These are phyloP conservation scores for Mustelus asterias DNA, from an alignment of 2,113 vertebrate species.

Conservation along the genomic window DNA sequence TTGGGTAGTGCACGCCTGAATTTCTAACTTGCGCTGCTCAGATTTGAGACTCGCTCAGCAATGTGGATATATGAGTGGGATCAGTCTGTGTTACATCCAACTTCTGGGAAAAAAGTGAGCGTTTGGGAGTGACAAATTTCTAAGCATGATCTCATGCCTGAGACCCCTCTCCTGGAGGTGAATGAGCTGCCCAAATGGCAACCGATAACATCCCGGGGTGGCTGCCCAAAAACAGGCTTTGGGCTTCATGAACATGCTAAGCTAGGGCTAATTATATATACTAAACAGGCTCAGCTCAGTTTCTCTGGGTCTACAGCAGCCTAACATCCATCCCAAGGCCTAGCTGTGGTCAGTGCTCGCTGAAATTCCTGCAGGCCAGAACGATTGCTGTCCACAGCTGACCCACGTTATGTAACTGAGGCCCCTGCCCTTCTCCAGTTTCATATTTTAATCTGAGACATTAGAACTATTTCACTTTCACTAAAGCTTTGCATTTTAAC, in stretches of 20 bases:
- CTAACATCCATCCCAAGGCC: not conserved
- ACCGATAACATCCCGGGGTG: not conserved
- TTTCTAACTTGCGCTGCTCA: not conserved
- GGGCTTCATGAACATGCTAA: not conserved
- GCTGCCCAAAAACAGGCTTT: not conserved
- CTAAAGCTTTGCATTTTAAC: not conserved
- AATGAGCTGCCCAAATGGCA: not conserved
- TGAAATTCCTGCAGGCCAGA: not conserved
- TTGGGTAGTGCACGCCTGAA: not conserved
- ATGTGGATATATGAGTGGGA: not conserved
- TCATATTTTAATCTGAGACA: not conserved
- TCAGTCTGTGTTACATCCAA: not conserved
- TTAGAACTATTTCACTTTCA: not conserved
- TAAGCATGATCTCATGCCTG: not conserved
- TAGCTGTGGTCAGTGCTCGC: not conserved
- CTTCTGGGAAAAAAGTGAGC: not conserved
- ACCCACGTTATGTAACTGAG: not conserved
- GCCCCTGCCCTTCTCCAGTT: not conserved
- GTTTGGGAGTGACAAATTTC: not conserved
- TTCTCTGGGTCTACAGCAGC: not conserved
- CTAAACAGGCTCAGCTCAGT: not conserved
- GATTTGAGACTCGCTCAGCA: not conserved
- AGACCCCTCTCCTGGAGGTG: not conserved
- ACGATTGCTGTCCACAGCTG: not conserved
- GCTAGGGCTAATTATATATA: not conserved